phyloP scores from a whole-genome alignment of 2,113 vertebrate genomes.

The Lepus europaeus region DNA sequence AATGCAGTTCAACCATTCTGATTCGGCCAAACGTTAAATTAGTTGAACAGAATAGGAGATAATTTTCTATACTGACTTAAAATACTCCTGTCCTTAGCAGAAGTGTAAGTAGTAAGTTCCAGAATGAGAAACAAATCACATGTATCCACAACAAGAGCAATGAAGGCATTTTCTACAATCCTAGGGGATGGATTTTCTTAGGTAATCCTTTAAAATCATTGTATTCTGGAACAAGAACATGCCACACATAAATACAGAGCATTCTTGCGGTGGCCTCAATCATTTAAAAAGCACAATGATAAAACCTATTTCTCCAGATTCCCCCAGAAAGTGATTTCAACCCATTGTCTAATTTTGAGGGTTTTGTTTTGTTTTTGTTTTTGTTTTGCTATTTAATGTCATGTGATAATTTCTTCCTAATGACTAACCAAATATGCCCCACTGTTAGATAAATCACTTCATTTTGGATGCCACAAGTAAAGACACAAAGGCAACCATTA shows the following conservation, averaged over 20 bases:
- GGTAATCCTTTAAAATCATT: neutral
- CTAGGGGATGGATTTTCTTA: neutral
- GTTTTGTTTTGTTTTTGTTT: neutral
- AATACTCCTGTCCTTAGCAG: conserved; percentile 69
- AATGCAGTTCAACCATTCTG: conserved; percentile 17
- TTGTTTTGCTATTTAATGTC: neutral
- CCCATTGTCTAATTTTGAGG: neutral
- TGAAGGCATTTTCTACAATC: conserved; percentile 27
- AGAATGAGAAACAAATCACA: conserved; percentile 65
- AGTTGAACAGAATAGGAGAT: conserved; percentile 50
- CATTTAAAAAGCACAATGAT: neutral
- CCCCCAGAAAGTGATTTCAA: conserved; percentile 13
- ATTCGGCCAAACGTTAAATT: conserved; percentile 54
- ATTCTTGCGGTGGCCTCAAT: neutral
- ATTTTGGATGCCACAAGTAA: neutral
- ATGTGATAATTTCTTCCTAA: conserved; percentile 23
- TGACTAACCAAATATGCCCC: conserved; percentile 42
- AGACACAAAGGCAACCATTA: neutral
- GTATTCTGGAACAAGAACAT: neutral
- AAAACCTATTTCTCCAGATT: conserved; percentile 29
- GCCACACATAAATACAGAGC: neutral
- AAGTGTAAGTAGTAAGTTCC: conserved; percentile 49
- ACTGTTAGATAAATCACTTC: conserved; percentile 21
- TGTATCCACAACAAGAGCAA: neutral
- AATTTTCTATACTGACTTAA: conserved; percentile 58